phyloP scores from a whole-genome alignment of 2,113 vertebrate genomes.

The Dromiciops gliroides region DNA sequence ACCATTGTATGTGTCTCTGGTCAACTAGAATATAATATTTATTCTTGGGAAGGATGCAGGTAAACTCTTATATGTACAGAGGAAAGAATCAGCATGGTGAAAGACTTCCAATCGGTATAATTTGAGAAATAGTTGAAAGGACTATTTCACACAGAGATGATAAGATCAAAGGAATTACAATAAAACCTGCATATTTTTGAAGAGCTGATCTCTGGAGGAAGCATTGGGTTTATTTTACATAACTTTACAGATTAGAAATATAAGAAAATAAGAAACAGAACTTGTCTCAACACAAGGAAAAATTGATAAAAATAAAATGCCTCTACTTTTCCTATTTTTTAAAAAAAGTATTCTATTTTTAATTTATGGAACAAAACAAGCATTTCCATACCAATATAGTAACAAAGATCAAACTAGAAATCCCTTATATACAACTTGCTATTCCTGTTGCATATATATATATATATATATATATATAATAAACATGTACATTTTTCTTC shows the following conservation, averaged over 20 bases:
- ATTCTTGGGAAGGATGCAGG: neutral
- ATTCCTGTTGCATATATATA: too few relatives aligned
- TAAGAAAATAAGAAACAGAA: neutral
- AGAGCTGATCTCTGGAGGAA: too few relatives aligned
- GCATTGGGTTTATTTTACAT: neutral
- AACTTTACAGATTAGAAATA: neutral
- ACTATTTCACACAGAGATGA: neutral
- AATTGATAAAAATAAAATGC: neutral
- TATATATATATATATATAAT: too few relatives aligned
- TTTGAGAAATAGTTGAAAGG: neutral
- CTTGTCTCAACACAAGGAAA: neutral
- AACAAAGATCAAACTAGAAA: too few relatives aligned
- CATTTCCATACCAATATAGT: too few relatives aligned
- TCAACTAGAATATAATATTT: too few relatives aligned
- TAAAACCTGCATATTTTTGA: too few relatives aligned
- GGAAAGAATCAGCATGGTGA: neutral
- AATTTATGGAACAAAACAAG: too few relatives aligned
- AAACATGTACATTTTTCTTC: too few relatives aligned
- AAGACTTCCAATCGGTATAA: neutral
- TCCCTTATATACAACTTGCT: too few relatives aligned
- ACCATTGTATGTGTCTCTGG: neutral
- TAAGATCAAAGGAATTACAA: neutral
- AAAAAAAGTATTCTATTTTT: too few relatives aligned
- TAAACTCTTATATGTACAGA: neutral
- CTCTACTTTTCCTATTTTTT: too few relatives aligned